Percentiles rank a stretch among this genome's conserved stretches.
Evolutionary conservation across 2,797 vertebrate species (phyloP).

Genomic region (Lutjanus argentimaculatus): DNA sequence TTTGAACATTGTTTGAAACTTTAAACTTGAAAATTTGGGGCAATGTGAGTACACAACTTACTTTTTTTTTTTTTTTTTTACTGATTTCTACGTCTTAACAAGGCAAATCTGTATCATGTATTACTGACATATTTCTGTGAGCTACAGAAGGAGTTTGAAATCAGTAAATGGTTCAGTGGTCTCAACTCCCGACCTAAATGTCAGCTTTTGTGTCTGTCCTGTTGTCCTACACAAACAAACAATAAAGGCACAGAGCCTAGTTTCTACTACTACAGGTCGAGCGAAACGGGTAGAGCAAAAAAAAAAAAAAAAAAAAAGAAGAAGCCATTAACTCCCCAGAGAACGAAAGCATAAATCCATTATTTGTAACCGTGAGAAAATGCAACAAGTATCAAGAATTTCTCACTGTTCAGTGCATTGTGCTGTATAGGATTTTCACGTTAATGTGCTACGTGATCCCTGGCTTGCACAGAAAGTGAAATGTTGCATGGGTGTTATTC

Average conservation of each 20-base stretch:
- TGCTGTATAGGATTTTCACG: background rate
- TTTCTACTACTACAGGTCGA: background rate
- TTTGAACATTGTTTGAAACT: too few relatives aligned
- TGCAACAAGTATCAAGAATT: background rate
- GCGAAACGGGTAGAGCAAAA: background rate
- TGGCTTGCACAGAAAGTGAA: conserved; percentile 1
- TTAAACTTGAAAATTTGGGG: too few relatives aligned
- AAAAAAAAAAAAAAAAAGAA: too few relatives aligned
- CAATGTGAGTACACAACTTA: too few relatives aligned
- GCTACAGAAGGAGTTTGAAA: background rate
- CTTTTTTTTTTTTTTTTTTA: too few relatives aligned
- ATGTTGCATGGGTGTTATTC: conserved; percentile 33
- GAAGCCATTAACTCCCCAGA: background rate
- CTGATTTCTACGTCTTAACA: background rate
- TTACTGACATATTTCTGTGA: background rate
- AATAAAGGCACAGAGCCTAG: background rate
- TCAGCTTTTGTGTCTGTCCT: background rate
- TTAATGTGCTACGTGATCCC: conserved; percentile 3
- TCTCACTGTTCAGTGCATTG: background rate
- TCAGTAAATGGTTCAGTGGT: background rate
- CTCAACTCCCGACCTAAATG: background rate
- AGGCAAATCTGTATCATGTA: too few relatives aligned
- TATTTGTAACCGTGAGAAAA: background rate
- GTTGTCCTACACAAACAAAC: background rate
- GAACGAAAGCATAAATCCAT: background rate